phyloP scores from a whole-genome alignment of 1,140 invertebrate species.

The Drosophila elegans region DNA sequence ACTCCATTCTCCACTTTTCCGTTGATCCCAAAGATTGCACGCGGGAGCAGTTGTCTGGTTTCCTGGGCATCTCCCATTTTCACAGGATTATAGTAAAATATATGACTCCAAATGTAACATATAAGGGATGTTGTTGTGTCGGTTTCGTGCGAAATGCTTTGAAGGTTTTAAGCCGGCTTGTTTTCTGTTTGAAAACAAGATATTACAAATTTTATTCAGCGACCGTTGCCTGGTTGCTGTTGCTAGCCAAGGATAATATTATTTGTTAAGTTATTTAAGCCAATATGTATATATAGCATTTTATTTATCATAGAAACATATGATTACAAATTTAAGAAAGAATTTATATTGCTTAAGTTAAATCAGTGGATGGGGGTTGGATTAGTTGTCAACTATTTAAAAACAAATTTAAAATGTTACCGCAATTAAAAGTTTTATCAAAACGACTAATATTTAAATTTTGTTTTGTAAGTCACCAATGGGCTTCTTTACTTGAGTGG shows the following conservation, averaged over 20 bases:
- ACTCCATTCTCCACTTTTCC: slow-evolving; percentile 89
- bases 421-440: no score
- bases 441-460: no score
- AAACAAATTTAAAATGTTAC: no score
- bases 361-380: no score
- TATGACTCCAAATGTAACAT: slow-evolving; percentile 24
- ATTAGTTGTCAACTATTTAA: no score
- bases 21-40: slow-evolving; percentile 91
- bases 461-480: no score
- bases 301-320: no score
- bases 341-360: no score
- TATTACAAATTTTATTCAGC: slow-evolving; percentile 15
- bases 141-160: slow-evolving; percentile 6
- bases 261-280: not conserved
- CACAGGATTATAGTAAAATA: slow-evolving; percentile 35
- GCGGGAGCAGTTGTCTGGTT: slow-evolving; percentile 86
- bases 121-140: slow-evolving; percentile 13
- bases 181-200: slow-evolving; percentile 57
- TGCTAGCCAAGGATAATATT: slow-evolving; percentile 16
- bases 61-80: slow-evolving; percentile 20
- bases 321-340: no score
- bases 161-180: slow-evolving; percentile 35
- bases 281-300: no score
- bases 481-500: not conserved
- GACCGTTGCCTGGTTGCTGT: slow-evolving; percentile 61